Evolutionary conservation across 1,140 invertebrate genomes (phyloP).

Genomic region (Piezodorus guildinii): DNA sequence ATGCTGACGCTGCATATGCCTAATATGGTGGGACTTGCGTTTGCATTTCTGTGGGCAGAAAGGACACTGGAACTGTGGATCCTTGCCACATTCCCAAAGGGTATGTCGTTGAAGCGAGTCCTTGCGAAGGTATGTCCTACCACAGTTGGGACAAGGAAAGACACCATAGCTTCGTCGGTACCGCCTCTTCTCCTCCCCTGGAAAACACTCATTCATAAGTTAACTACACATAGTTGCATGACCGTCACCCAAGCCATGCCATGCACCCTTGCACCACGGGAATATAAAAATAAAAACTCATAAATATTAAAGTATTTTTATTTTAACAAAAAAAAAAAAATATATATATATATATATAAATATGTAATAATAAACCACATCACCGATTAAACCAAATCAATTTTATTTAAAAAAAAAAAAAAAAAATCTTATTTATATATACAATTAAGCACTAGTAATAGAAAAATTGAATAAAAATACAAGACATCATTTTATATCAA

Average conservation of each 20-base stretch:
- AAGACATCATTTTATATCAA: no score
- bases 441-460: no score
- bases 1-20: conserved; percentile 46
- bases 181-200: conserved; percentile 7
- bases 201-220: conserved; percentile 9
- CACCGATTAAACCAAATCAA: no score
- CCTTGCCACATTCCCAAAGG: conserved; percentile 46
- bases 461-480: no score
- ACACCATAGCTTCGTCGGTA: conserved; percentile 20
- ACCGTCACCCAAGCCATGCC: conserved; percentile 14
- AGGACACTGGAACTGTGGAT: conserved; percentile 43
- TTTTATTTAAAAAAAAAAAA: no score
- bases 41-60: conserved; percentile 44
- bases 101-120: conserved; percentile 38
- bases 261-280: conserved; percentile 12
- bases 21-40: conserved; percentile 43
- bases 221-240: conserved; percentile 3
- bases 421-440: no score
- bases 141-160: conserved; percentile 44
- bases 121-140: conserved; percentile 51
- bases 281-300: neutral
- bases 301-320: no score
- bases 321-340: no score
- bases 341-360: no score
- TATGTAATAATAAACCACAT: no score